Percentiles rank a stretch among this genome's conserved stretches.
These are phyloP conservation scores for Caenorhabditis becei DNA, from an alignment of 2,888 invertebrate species.

Conservation along the genomic window DNA sequence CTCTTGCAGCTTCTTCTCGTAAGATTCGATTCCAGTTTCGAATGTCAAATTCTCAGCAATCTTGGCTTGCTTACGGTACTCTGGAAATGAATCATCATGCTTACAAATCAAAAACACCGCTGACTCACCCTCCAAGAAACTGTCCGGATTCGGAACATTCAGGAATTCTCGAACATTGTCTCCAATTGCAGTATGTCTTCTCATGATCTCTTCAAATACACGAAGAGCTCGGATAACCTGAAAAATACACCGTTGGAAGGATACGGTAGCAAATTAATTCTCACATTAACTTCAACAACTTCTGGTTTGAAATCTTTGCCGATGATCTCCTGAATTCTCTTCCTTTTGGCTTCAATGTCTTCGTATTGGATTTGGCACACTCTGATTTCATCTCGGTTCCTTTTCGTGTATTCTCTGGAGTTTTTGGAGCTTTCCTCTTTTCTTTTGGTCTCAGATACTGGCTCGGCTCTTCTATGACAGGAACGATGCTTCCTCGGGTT, in stretches of 20 bases:
- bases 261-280: too few species aligned
- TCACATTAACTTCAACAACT: background rate
- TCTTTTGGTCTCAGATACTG: constrained; percentile 35
- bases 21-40: constrained; percentile 9
- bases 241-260: constrained; percentile 1
- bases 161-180: background rate
- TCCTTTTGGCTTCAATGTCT: constrained; percentile 11
- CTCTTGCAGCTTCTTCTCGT: constrained; percentile 10
- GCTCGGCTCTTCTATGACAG: constrained; percentile 47
- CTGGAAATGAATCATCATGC: background rate
- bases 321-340: background rate
- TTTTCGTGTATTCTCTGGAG: constrained; percentile 53
- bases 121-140: background rate
- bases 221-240: background rate
- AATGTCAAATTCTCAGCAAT: background rate
- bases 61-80: background rate
- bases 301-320: constrained; percentile 2
- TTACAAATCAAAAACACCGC: background rate
- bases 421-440: constrained; percentile 48
- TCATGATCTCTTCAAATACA: constrained; percentile 6
- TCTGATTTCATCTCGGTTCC: constrained; percentile 48
- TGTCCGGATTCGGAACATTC: constrained; percentile 2
- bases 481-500: constrained; percentile 48
- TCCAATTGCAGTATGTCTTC: background rate
- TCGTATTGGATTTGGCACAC: background rate